These are phyloP conservation scores for Troides oblongomaculatus DNA, from an alignment of 2,888 invertebrate species.

Conservation along the genomic window DNA sequence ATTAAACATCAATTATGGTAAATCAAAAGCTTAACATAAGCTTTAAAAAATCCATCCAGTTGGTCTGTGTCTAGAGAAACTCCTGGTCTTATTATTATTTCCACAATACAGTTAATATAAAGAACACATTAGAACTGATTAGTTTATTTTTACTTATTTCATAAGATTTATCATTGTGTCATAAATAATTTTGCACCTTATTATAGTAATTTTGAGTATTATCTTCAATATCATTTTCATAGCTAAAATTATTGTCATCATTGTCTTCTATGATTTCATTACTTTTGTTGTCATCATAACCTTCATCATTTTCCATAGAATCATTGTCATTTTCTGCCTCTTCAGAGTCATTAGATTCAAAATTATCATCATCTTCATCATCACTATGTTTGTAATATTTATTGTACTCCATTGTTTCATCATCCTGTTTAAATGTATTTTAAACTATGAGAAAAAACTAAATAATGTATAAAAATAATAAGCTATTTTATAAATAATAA, in stretches of 20 bases:
- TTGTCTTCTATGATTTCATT: constrained; percentile 38
- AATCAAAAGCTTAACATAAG: not conserved
- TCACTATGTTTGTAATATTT: constrained; percentile 37
- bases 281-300: constrained; percentile 34
- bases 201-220: constrained; percentile 8
- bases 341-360: constrained; percentile 36
- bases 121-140: constrained; percentile 5
- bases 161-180: constrained; percentile 3
- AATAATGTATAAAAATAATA: not conserved
- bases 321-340: constrained; percentile 36
- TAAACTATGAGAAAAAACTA: constrained; percentile 3
- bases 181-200: constrained; percentile 42
- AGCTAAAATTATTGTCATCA: not conserved
- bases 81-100: not conserved
- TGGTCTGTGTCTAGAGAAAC: too few relatives aligned
- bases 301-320: constrained; percentile 42
- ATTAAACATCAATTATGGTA: not conserved
- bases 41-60: too few relatives aligned
- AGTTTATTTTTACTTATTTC: not conserved
- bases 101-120: constrained; percentile 9
- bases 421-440: constrained; percentile 36
- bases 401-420: constrained; percentile 40
- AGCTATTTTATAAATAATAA: not conserved
- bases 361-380: constrained; percentile 40
- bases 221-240: constrained; percentile 7